A percentile compares a stretch with the other conserved stretches of the same genome.
Conservation (phyloP, 2,113 vertebrate species). For the Lagopus muta region DNA sequence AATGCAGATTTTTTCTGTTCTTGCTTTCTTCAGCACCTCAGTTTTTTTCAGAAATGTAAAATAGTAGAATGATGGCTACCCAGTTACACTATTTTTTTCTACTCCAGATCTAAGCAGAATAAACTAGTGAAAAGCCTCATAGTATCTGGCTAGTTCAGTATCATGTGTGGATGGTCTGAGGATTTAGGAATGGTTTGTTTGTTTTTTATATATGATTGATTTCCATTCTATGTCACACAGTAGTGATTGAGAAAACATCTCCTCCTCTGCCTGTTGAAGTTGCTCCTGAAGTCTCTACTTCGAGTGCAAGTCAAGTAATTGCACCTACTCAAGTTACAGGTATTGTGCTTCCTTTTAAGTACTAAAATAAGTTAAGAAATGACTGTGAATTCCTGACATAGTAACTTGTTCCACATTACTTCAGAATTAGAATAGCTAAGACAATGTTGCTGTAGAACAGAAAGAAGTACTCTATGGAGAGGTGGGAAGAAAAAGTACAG, state of each 20-base stretch:
- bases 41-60: background rate
- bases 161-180: background rate
- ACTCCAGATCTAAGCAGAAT: background rate
- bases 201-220: constrained; percentile 35
- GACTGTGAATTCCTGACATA: background rate
- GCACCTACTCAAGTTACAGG: constrained; percentile 93
- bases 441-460: background rate
- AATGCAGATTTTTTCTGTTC: background rate
- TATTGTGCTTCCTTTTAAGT: constrained; percentile 60
- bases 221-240: constrained; percentile 74
- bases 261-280: constrained; percentile 91
- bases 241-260: constrained; percentile 90
- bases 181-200: background rate
- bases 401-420: background rate
- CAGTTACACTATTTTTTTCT: background rate
- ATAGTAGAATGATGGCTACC: background rate
- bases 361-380: background rate
- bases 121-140: background rate
- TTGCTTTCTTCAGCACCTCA: background rate
- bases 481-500: background rate
- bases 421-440: background rate
- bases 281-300: constrained; percentile 85
- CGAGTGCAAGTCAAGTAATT: constrained; percentile 93
- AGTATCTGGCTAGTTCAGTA: background rate
- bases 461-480: background rate